Base-by-base conservation (phyloP, 2,888 invertebrate species). In the Luperina testacea region DNA sequence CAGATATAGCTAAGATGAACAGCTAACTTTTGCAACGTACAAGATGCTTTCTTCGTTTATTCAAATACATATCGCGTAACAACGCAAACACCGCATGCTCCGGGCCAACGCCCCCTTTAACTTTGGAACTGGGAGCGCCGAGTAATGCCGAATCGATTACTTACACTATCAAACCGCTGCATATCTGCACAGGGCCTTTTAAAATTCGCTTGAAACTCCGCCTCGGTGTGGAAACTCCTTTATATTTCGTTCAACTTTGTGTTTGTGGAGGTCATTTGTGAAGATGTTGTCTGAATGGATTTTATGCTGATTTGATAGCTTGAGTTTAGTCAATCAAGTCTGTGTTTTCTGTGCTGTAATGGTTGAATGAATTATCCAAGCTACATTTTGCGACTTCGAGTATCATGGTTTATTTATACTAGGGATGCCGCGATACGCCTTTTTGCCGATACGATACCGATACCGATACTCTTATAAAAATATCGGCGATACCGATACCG, bases 81-180 rank as follows among this genome's bases (percentile, higher is more conserved):
- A 78, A 65, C 63, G 57, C 68, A 72, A 42, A 65, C 86, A 69
- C 59, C 51, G 51, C 32, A 38, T 71, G 57, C 38, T 15, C n/a
- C 70, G 73, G 77, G 81, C 79, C 72, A 77, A 48, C 80, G 79
- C 85, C 88, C 88, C 82, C 75, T 61, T 75, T 72, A 78, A 77
- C 80, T 78, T 75, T 48, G 82, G 74, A 78, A 72, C 76, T 64
- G 73, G 65, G 68, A 67, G 76, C 83, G 77, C 38, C 72, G 75
- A 70, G 79, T 86, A 82, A 87, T 83, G 83, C 59, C 73, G 73
- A 83, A 87, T 90, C 89, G 89, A 90, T 90, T 76, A 67, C 80
- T 72, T 79, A 69, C 73, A 68, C 59, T 80, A 69, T 78, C 70
- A 48, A 67, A 27, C 51, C 48, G 75, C 68, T 79, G 77, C 80